Base-by-base conservation (phyloP, 2,113 vertebrate genomes). In the Nycticorax nycticorax region DNA sequence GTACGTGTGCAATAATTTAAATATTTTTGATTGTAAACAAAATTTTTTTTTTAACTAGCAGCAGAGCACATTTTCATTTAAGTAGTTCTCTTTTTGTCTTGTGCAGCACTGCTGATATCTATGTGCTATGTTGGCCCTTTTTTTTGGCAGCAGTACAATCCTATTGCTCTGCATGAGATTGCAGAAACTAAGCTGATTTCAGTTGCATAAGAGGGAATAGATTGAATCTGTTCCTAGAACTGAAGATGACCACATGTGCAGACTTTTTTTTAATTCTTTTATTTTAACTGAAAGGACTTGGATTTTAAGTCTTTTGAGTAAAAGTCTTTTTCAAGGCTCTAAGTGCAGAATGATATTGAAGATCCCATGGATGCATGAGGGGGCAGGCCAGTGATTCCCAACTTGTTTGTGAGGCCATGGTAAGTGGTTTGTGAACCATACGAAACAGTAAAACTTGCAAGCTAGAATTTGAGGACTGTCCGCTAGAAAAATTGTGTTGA, bases 1-100 rank as follows among this genome's bases (percentile, higher is more conserved):
- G 99, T 99, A 97, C 82, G 95, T n/a, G 39, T 12, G 28, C 52
- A 63, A 7, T 26, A 35, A 50, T 53, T 55, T 21, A 9, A 71
- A 18, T 53, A 6, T 26, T 67, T 63, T 77, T 50, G 24, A 6
- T 60, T 12, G 7, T 41, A 62, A 92, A 6, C 20, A n/a, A 21
- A n/a, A 21, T 59, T 3, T 33, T 27, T 39, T 32, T 52, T 77
- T 67, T 45, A 50, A 20, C 26, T 67, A 30, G 23, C 33, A 78
- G 35, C 24, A 50, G 23, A n/a, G 59, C 32, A 28, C 4, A 1
- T 63, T 76, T 74, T 89, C 15, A 33, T 48, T 80, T 59, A 55
- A 84, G 16, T 27, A 27, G 37, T 39, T 43, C 20, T 80, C n/a
- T 27, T 45, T 85, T 74, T 48, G 11, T 52, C 12, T 75, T 68